A percentile compares a stretch with the other conserved stretches of the same genome.
Conservation (phyloP, 2,797 vertebrate genomes). For the Trachurus trachurus region DNA sequence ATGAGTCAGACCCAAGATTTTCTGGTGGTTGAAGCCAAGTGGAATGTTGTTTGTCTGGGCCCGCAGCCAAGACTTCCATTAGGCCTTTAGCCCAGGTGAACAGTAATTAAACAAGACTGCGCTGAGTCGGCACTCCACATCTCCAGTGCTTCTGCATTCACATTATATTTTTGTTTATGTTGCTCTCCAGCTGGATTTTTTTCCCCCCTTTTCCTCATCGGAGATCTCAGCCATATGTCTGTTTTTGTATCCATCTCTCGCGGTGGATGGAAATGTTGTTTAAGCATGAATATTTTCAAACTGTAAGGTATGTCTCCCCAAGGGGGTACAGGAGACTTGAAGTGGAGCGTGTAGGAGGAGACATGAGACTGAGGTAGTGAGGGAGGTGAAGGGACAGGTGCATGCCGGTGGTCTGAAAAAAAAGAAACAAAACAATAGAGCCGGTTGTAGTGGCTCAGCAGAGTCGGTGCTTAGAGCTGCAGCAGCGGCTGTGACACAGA, state of each 20-base stretch:
- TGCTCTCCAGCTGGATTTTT: conserved; percentile 34
- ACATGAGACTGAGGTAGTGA: not conserved
- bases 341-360: not conserved
- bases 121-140: conserved; percentile 77
- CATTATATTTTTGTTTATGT: conserved; percentile 77
- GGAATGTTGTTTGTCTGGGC: conserved; percentile 84
- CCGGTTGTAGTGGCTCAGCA: not conserved
- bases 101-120: conserved; percentile 81
- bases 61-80: conserved; percentile 85
- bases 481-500: not conserved
- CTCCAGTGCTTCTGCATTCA: conserved; percentile 65
- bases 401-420: not conserved
- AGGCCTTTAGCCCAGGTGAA: conserved; percentile 85
- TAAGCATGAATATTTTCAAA: conserved; percentile 35
- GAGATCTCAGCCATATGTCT: conserved; percentile 57
- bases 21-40: conserved; percentile 68
- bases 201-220: not conserved
- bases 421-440: not conserved
- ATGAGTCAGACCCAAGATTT: conserved; percentile 72
- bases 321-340: not conserved
- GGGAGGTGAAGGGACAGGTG: conserved; percentile 2
- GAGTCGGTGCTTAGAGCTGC: not conserved
- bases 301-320: not conserved
- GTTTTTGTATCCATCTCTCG: conserved; percentile 28
- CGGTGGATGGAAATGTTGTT: conserved; percentile 32